Base-by-base conservation (phyloP, 2,113 vertebrate genomes). In the Bambusicola thoracicus region DNA sequence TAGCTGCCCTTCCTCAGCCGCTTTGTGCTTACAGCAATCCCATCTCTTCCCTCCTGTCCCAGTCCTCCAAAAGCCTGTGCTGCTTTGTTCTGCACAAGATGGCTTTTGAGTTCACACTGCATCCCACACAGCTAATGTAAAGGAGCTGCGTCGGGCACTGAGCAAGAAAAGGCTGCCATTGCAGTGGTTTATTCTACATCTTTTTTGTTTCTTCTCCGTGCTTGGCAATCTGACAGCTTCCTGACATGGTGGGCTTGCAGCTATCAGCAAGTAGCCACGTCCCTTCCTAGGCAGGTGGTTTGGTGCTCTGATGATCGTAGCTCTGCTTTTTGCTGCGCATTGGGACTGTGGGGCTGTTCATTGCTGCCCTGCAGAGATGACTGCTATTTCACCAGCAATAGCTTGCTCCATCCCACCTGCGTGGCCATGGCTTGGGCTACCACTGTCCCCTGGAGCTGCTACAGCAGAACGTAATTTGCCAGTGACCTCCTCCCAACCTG, bases 41-140 rank as follows among this genome's bases (percentile, higher is more conserved):
- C 79, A 79, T 75, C 67, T 94, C 82, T 93, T 89, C 78, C 48
- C 49, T 89, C 40, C 78, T 81, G 48, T 61, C 51, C 49, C 78
- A 84, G 55, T 48, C 91, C 22, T 79, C 51, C 43, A 85, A 87
- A 93, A 89, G n/a, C 40, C 44, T 80, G 2, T 22, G 67, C 32
- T 75, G 4, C 43, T 78, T 75, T 93, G 51, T 14, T 75, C 56
- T 34, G 34, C 34, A 74, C 24, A 68, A 62, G 25, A 8, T 72
- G 67, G 10, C 24, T 87, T 93, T 87, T 32, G 63, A 87, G 32
- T 67, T 85, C 14, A 40, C 9, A 49, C 72, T 34, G 14, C 40
- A 13, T 85, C 72, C 48, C 25, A 8, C 13, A 18, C 38, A 82
- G 11, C 32, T 90, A 27, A 20, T 3, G 17, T 62, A 78, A 65